Base-by-base conservation (phyloP, 2,113 vertebrate genomes). In the Echinops telfairi region DNA sequence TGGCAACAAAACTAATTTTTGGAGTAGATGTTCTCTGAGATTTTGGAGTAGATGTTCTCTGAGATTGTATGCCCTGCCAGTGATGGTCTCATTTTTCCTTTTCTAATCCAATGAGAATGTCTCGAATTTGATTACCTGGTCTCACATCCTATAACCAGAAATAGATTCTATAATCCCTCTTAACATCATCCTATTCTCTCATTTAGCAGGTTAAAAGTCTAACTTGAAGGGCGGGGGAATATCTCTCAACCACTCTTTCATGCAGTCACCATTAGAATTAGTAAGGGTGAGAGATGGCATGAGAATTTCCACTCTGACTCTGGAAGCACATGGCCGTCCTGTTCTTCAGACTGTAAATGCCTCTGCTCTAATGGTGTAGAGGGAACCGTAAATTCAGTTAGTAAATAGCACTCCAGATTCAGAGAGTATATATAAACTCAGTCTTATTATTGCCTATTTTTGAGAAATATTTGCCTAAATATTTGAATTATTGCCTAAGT, bases 51-150 rank as follows among this genome's bases (percentile, higher is more conserved):
- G 22, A 11, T 88, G 36, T 16, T 82, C 78, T 95, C 92, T 91
- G 71, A 36, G 58, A 92, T 84, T 90, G 3, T 77, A 64, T 86
- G 6, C 92, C 57, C 77, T 66, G 15, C 84, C 83, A 36, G 23
- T 64, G 87, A 90, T 85, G 91, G 88, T 83, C 88, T 95, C 70
- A 66, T 79, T 27, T 92, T 86, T 75, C n/a, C 36, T 90, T 76
- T 92, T 95, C 79, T 88, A 90, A 92, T 27, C 33, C 93, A 82
- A 91, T 89, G 81, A 94, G 73, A 93, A 66, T 92, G 78, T 87
- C 85, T 20, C 73, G 90, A 17, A 78, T 82, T 80, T 87, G 27
- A 84, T 89, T 73, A 90, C 75, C 33, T 76, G 40, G 27, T 89
- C n/a, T 82, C 71, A 62, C 23, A 88, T 70, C 66, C 7, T 94